Base-by-base conservation (phyloP, 2,888 invertebrate genomes). In the Diadegma fenestrale region DNA sequence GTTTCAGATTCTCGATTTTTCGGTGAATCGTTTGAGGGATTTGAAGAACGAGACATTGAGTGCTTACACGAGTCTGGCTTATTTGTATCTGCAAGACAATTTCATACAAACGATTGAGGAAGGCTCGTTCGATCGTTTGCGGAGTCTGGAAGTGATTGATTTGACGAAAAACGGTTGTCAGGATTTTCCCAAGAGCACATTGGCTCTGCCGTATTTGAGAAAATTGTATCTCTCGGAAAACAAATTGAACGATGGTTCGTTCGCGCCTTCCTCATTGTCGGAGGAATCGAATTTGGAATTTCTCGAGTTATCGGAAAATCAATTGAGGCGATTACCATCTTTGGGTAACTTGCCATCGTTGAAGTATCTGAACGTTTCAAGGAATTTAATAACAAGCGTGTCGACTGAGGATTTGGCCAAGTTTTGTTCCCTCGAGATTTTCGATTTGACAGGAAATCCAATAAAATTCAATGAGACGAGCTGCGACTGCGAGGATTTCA, bases 161-260 rank as follows among this genome's bases (percentile, higher is more conserved):
- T 94, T 96, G 8, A 94, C 95, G 1, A 94, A 94, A 80, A 96
- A 96, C 90, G 95, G 95, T 0, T 94, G 95, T 69, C 89, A 94
- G 64, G 92, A 94, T 43, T 91, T 96, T 0, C 95, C 96, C 0
- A 93, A 93, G 58, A 93, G 93, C 2, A 92, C 95, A 17, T 95
- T 96, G 68, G 95, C 95, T 81, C 89, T 96, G 86, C 95, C 96
- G 0, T 94, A 95, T 0, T 91, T 97, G 82, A 94, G 96, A 76
- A 96, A 95, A 91, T 92, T 97, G 33, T 96, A 96, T 89, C 94
- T 96, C 1, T 94, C 93, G 41, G 94, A 95, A 8, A 96, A 96
- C 90, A 94, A 94, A 0, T 90, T 96, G 66, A 89, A 93, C 10
- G 41, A 77, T 4, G 66, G 22, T 2, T 71, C 77, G 30, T 92